A percentile compares a stretch with the other conserved stretches of the same genome.
Evolutionary conservation across 2,888 invertebrate genomes (phyloP).

Genomic region (Melieria picta): DNA sequence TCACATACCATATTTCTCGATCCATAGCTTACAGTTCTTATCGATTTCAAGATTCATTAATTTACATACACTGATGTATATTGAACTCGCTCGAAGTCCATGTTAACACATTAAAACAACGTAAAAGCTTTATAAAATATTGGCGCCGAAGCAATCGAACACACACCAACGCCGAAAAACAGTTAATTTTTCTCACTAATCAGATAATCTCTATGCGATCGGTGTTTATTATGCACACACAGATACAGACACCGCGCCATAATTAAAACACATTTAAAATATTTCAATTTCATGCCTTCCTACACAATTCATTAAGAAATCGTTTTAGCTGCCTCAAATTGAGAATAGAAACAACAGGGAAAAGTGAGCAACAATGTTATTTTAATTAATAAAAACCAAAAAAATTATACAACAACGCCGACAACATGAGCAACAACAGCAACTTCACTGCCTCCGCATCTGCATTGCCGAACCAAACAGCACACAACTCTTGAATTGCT

Average conservation of each 20-base stretch:
- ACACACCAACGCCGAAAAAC: conserved; percentile 9
- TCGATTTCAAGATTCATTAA: no score
- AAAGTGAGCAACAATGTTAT: conserved; percentile 17
- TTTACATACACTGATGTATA: no score
- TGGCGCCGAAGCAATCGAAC: not conserved
- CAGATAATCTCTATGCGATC: conserved; percentile 28
- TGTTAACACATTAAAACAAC: conserved; percentile 29
- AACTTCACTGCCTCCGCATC: not conserved
- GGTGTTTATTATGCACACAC: not conserved
- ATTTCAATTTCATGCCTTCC: conserved; percentile 33
- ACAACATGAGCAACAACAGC: conserved; percentile 8
- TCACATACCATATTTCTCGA: no score
- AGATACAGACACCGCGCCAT: conserved; percentile 1
- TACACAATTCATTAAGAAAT: conserved; percentile 31
- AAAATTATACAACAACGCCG: not conserved
- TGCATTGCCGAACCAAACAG: not conserved
- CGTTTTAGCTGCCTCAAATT: conserved; percentile 2
- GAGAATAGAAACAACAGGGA: not conserved
- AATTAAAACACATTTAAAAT: conserved; percentile 25
- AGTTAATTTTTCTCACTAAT: conserved; percentile 25
- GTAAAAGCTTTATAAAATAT: conserved; percentile 15
- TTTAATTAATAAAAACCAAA: conserved; percentile 17
- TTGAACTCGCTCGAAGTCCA: not conserved
- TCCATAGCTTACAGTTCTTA: no score
- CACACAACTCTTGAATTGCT: conserved; percentile 32